Evolutionary conservation across 2,888 invertebrate species (phyloP), one percentile per base, ranked within the genome.

Genomic region (Formica aserva): DNA sequence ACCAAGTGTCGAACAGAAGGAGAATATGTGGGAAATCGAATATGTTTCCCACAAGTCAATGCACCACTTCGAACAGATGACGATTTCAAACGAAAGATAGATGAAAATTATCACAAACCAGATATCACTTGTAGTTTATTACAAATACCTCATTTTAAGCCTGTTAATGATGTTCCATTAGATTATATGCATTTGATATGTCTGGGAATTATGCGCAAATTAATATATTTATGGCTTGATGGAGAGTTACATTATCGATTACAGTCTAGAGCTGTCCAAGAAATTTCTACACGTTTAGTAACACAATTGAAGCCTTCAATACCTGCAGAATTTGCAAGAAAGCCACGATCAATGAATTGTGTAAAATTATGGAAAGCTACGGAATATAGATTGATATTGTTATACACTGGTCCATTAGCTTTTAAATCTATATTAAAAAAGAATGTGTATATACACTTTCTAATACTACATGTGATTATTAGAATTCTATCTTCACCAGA

Each of bases 311-410:
- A 74, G 13, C 62, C 60, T 32, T 26, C 35, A 15, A 74, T 74
- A 38, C 38, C 57, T 41, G 15, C 38, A 57, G 74, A 72, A 72
- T 72, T 72, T 55, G 55, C 55, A 18, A 55, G 55, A 57, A 72
- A 72, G 55, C 55, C 72, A 60, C 55, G 60, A 74, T 11, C 32
- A 32, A 6, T 71, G 5, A 22, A 32, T 35, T 32, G 52, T 71
- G 35, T 71, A 6, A 71, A 55, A 55, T 13, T 55, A 38, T 71
- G 71, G 35, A 71, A 71, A 71, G 71, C 71, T 32, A 71, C 71
- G 5, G 35, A 71, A 52, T 55, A 71, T 32, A 32, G 55, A 35
- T 22, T 35, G 41, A 55, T 71, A 55, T 32, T 71, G 22, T 32
- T 71, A 35, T 55, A 55, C 11, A 71, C 52, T 0, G 71, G 55